Percentiles rank a stretch among this genome's conserved stretches.
These are phyloP conservation scores for Sipha maydis DNA, from an alignment of 2,888 invertebrate species.

Conservation along the genomic window DNA sequence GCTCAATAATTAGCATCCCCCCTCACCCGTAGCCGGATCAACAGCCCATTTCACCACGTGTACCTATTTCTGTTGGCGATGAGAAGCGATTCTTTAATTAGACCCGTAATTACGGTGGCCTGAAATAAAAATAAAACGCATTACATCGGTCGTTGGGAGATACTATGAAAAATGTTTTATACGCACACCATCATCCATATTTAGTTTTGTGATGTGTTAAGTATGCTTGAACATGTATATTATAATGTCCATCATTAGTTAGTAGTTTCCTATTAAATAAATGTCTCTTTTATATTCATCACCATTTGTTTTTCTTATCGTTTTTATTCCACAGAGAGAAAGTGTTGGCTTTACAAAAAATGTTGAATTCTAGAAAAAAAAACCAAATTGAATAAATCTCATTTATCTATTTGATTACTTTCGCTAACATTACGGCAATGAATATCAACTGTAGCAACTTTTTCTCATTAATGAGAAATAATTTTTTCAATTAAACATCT, in stretches of 20 bases:
- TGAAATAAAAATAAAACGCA: constrained; percentile 24
- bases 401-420: not conserved
- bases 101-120: constrained; percentile 41
- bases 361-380: not conserved
- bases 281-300: constrained; percentile 5
- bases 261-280: constrained; percentile 33
- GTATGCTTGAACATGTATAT: not conserved
- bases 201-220: constrained; percentile 38
- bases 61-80: not conserved
- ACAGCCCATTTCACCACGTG: constrained; percentile 17
- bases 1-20: not conserved
- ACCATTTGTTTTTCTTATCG: constrained; percentile 32
- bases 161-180: constrained; percentile 40
- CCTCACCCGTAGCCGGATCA: not conserved
- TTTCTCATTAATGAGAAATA: not conserved
- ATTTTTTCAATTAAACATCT: not conserved
- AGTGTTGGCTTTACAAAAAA: not conserved
- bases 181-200: constrained; percentile 9
- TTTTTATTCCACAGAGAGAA: constrained; percentile 16
- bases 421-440: not conserved
- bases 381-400: not conserved
- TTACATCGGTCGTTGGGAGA: not conserved
- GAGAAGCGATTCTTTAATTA: constrained; percentile 51
- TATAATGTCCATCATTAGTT: constrained; percentile 47
- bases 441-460: no score